These are phyloP conservation scores for Chelonia mydas DNA, from an alignment of 2,797 vertebrate genomes.

Conservation along the genomic window DNA sequence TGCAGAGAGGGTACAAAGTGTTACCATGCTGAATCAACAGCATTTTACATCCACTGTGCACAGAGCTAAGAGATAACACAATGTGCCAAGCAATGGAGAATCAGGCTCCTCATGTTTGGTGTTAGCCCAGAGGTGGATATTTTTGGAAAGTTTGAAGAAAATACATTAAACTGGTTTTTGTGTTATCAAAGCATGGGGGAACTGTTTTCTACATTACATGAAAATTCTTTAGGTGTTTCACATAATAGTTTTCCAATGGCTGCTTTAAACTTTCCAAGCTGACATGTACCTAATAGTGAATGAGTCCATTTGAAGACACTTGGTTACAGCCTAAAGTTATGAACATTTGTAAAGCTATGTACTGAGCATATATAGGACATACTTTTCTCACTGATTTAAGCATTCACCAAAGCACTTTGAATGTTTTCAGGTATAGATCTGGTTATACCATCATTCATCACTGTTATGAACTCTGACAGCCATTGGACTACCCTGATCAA, in stretches of 20 bases:
- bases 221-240: constrained; percentile 1
- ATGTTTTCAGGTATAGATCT: background rate
- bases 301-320: rapidly evolving
- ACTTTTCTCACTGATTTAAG: background rate
- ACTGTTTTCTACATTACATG: background rate
- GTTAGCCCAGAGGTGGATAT: background rate
- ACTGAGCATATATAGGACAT: background rate
- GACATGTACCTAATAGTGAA: background rate
- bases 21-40: background rate
- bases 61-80: too few species aligned
- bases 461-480: background rate
- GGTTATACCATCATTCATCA: background rate
- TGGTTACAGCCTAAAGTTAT: background rate
- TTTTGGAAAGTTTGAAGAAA: background rate
- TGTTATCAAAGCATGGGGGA: background rate
- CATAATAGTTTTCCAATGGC: background rate
- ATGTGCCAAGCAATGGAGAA: too few species aligned
- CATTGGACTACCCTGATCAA: background rate
- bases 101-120: background rate
- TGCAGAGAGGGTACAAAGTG: background rate
- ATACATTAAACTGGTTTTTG: constrained; percentile 37
- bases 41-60: background rate
- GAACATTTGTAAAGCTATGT: background rate
- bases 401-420: background rate
- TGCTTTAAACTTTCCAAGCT: background rate